phyloP scores from a whole-genome alignment of 2,113 vertebrate species.

The Ammodytes marinus region DNA sequence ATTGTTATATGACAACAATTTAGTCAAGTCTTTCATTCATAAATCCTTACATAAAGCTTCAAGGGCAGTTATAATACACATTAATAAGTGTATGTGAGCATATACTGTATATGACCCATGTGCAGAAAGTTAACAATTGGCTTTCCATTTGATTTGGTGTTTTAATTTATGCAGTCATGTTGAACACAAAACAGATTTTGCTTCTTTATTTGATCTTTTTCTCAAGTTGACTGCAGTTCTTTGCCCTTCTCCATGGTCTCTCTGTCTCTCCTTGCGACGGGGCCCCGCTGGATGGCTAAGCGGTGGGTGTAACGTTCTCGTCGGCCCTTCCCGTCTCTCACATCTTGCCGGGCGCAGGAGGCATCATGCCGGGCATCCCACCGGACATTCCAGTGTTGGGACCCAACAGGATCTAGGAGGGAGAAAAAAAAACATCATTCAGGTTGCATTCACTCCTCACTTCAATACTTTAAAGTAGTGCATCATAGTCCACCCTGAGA shows the following conservation, averaged over 20 bases:
- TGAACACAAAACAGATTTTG: conserved; percentile 54
- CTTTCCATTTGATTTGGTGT: conserved; percentile 46
- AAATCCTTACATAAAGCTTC: neutral
- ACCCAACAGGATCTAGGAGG: conserved; percentile 92
- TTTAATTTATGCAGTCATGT: conserved; percentile 66
- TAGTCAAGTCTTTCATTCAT: neutral
- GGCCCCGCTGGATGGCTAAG: conserved; percentile 25
- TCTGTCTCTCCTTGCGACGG: conserved; percentile 58
- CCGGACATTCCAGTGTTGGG: conserved; percentile 97
- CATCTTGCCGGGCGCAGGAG: conserved; percentile 93
- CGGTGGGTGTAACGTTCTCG: conserved; percentile 57
- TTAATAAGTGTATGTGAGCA: neutral
- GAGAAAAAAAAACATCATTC: neutral
- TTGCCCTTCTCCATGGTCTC: conserved; percentile 54
- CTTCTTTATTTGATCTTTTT: neutral
- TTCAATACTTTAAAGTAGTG: neutral
- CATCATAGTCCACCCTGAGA: neutral
- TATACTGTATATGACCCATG: neutral
- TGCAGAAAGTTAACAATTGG: neutral
- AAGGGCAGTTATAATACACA: too few species aligned
- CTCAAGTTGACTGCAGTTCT: conserved; percentile 33
- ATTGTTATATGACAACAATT: neutral
- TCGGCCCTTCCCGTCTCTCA: conserved; percentile 73
- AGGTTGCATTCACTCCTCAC: neutral
- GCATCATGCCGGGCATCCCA: conserved; percentile 93